Percentiles rank a stretch among this genome's conserved stretches.
Evolutionary conservation across 2,888 invertebrate species (phyloP).

Genomic region (Mantis religiosa): DNA sequence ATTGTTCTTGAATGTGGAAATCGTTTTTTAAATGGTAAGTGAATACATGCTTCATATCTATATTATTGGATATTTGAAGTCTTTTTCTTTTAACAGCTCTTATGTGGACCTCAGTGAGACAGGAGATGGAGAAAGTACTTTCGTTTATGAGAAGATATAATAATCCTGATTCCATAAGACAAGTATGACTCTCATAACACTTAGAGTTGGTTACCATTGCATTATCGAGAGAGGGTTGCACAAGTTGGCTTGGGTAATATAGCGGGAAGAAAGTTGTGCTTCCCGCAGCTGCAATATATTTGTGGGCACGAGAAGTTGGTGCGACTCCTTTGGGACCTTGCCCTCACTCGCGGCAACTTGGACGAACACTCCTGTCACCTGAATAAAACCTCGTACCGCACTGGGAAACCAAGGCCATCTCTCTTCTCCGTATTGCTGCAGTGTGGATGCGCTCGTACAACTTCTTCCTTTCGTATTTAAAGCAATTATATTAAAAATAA

Average conservation of each 20-base stretch:
- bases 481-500: not conserved
- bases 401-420: not conserved
- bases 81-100: too few species aligned
- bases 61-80: too few species aligned
- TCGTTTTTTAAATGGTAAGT: too few species aligned
- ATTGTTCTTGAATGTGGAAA: too few species aligned
- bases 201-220: not conserved
- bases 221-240: not conserved
- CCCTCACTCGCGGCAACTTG: not conserved
- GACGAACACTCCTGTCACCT: constrained; percentile 21
- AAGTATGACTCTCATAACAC: too few species aligned
- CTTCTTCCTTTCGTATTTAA: not conserved
- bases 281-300: constrained; percentile 26
- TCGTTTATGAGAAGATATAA: too few species aligned
- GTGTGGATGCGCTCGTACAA: not conserved
- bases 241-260: constrained; percentile 7
- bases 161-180: too few species aligned
- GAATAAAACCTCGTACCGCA: not conserved
- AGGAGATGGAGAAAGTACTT: too few species aligned
- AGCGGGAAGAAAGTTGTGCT: constrained; percentile 13
- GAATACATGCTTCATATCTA: too few species aligned
- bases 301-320: constrained; percentile 13
- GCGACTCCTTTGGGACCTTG: constrained; percentile 9
- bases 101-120: too few species aligned
- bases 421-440: not conserved